Conservation (phyloP, 2,113 vertebrate genomes). For the Pterophyllum scalare region DNA sequence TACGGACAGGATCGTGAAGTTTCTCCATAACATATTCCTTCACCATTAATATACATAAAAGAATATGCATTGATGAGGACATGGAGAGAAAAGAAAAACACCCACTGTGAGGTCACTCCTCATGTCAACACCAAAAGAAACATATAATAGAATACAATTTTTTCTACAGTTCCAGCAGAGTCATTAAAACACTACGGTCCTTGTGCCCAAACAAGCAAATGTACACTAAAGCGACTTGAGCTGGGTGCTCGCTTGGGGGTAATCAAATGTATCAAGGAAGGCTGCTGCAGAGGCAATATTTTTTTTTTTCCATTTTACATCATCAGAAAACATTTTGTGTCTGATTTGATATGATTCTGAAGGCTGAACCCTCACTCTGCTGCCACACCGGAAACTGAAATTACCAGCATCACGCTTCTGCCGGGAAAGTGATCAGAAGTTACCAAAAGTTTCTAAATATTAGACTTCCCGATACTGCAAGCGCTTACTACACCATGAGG, state of each 20-base stretch:
- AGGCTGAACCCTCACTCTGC: fast-evolving
- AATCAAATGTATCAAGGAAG: neutral
- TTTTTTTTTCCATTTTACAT: too few relatives aligned
- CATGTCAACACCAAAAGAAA: neutral
- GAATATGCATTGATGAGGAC: neutral
- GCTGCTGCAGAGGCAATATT: neutral
- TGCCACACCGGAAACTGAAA: neutral
- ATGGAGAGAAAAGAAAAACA: conserved; percentile 6
- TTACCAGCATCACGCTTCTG: neutral
- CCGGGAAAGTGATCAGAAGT: neutral
- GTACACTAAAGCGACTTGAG: neutral
- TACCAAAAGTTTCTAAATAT: neutral
- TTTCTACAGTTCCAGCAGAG: neutral
- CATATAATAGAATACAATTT: neutral
- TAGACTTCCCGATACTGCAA: neutral
- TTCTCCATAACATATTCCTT: neutral
- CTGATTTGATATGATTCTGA: neutral
- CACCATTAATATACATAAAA: neutral
- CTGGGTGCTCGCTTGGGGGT: neutral
- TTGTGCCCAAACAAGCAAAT: neutral
- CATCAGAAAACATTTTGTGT: neutral
- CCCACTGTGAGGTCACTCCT: neutral
- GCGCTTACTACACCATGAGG: neutral
- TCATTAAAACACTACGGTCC: neutral
- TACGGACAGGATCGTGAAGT: neutral